Conservation (phyloP, 2,113 vertebrate genomes). For the Macquaria ambigua region DNA sequence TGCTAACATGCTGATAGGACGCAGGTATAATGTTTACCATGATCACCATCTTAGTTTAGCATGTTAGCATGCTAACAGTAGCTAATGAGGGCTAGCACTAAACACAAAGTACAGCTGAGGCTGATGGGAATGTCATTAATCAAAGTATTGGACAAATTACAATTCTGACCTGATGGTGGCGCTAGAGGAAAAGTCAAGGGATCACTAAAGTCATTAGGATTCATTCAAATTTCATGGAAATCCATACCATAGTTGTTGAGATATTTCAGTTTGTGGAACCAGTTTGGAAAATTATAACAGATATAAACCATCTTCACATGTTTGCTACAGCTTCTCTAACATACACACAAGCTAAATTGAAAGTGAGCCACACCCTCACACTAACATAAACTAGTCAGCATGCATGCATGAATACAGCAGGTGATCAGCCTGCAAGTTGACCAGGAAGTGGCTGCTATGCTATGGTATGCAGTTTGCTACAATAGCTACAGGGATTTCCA, state of each 20-base stretch:
- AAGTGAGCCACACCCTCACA: neutral
- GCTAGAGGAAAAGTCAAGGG: no score
- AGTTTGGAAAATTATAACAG: neutral
- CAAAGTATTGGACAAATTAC: no score
- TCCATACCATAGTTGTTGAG: no score
- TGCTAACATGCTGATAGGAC: no score
- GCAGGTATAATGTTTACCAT: no score
- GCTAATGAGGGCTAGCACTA: neutral
- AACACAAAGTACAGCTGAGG: neutral
- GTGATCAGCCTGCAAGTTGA: neutral
- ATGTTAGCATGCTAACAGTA: no score
- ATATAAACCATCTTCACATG: neutral
- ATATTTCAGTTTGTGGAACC: no score
- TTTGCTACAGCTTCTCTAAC: neutral
- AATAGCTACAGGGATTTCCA: neutral
- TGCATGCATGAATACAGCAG: neutral
- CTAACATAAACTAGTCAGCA: neutral
- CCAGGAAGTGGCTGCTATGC: neutral
- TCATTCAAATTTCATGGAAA: no score
- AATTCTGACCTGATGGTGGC: no score
- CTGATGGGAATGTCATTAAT: no score
- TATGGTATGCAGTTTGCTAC: neutral
- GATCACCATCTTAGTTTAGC: no score
- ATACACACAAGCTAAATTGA: neutral
- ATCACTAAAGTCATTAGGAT: no score